Evolutionary conservation across 2,113 vertebrate species (phyloP), one percentile per base, ranked within the genome.

Genomic region (Ptilonorhynchus violaceus): DNA sequence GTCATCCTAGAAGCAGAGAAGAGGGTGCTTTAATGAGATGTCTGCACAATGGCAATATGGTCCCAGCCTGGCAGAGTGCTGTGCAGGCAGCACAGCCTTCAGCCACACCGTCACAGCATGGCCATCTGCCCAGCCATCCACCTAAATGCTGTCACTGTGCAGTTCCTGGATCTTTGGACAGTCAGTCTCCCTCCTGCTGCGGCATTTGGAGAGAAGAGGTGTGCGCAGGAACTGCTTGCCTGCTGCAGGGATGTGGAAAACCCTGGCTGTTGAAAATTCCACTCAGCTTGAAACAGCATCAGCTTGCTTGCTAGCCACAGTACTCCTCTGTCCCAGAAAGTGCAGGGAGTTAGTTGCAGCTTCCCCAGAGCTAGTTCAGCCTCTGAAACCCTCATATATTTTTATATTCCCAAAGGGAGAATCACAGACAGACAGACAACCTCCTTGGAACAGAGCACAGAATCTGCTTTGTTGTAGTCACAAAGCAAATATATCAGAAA

Each of bases 1-100:
- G 72, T 99, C 99, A 80, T 99, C 99, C 99, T 99, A 85, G 64
- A 93, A 62, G 79, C 77, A 97, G 93, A 97, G 91, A 94, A 93
- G 66, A 91, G 63, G 2, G 47, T 73, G 88, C 83, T 93, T 92
- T 94, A 92, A 91, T 92, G 66, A 95, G 56, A 47, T 28, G 41
- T 69, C 70, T 66, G 86, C 52, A n/a, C 0, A 3, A 30, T 7
- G 33, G 58, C 73, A 84, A 37, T 13, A 28, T 16, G 62, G 94
- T 47, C 59, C 35, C 82, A 94, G 82, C 46, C 74, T 93, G 85
- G 81, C 60, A 78, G 52, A 37, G 42, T 35, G 74, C 69, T 50
- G 62, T 62, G 69, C 56, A 72, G 58, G 49, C 75, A 92, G 81
- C 78, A 68, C 74, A 79, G 70, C 87, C 58, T 49, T 35, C 80